Conservation (phyloP, 2,113 vertebrate species). For the Perca schrenkii region DNA sequence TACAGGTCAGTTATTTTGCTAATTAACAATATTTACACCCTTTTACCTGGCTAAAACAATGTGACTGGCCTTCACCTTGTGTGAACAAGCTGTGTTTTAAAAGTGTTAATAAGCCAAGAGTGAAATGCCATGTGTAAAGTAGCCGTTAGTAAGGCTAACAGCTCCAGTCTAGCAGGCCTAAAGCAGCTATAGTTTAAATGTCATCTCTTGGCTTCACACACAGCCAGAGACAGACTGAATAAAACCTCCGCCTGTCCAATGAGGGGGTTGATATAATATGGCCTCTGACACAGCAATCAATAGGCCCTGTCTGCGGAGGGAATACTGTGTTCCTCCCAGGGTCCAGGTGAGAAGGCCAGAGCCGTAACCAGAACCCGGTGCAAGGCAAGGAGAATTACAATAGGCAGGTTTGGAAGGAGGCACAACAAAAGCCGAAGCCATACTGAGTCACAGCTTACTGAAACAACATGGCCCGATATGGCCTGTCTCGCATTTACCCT, state of each 20-base stretch:
- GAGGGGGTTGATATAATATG: slow-evolving; percentile 75
- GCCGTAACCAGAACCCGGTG: slow-evolving; percentile 66
- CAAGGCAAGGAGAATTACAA: slow-evolving; percentile 57
- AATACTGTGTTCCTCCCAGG: slow-evolving; percentile 65
- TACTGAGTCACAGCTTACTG: slow-evolving; percentile 64
- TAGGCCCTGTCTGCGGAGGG: slow-evolving; percentile 75
- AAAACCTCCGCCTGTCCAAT: slow-evolving; percentile 65
- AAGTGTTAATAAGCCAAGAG: slow-evolving; percentile 73
- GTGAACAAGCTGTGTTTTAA: slow-evolving; percentile 74
- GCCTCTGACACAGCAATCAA: slow-evolving; percentile 82
- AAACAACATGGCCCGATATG: slow-evolving; percentile 32
- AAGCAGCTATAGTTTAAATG: slow-evolving; percentile 73
- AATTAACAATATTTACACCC: slow-evolving; percentile 22
- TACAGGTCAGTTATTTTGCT: neutral
- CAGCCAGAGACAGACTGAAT: slow-evolving; percentile 44
- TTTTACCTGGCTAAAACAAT: slow-evolving; percentile 57
- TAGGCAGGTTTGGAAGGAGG: slow-evolving; percentile 38
- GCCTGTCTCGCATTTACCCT: slow-evolving; percentile 28
- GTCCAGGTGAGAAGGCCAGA: slow-evolving; percentile 53
- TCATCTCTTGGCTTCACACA: slow-evolving; percentile 69
- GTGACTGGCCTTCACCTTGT: slow-evolving; percentile 52
- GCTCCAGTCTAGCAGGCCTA: slow-evolving; percentile 47
- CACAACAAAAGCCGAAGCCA: slow-evolving; percentile 22
- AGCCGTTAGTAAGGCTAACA: slow-evolving; percentile 77
- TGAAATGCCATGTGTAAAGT: slow-evolving; percentile 80